Evolutionary conservation across 1,140 invertebrate species (phyloP), one percentile per base, ranked within the genome.

Genomic region (Heliconius melpomene): DNA sequence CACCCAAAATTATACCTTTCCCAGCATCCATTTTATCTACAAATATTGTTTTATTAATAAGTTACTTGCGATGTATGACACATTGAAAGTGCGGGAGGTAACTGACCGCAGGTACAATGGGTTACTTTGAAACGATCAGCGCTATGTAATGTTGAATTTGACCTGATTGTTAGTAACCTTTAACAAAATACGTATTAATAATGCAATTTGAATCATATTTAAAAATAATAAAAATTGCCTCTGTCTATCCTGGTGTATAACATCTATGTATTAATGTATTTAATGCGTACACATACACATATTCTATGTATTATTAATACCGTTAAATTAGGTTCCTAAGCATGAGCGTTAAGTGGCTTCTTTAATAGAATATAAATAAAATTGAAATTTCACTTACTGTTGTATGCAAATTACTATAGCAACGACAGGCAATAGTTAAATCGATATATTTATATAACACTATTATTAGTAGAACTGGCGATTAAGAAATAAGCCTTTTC

Each of bases 11-110:
- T 0, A 86, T 18, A 11, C 84, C 83, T 57, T 85, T 84, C 0
- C 80, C 29, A 3, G 75, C 29, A 40, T 87, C 84, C 85, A 87
- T 88, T 26, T 72, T 79, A 36, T 78, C 78, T 81, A 9, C 13
- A 72, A 75, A 77, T 36, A 46, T 40, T 29, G 3, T 66, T 26
- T 29, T 26, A 11, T 16, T 60, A 29, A 66, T 66, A 29, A 26
- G 8, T 23, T 11, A 26, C 57, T 9, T 11, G 23, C 57, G 38
- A 13, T 46, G 13, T 46, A 46, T 5, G 40, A 46, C 40, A 46
- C 40, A 16, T 46, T 46, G 40, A 46, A 46, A 46, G 40, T 46
- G 40, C 3, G 13, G 40, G 13, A 46, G 40, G 40, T 46, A 16
- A 46, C 40, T 46, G 40, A 46, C 40, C 40, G 40, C 40, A 46